These are phyloP conservation scores for Petrophora chlorosata DNA, from an alignment of 2,888 invertebrate species.

Conservation along the genomic window DNA sequence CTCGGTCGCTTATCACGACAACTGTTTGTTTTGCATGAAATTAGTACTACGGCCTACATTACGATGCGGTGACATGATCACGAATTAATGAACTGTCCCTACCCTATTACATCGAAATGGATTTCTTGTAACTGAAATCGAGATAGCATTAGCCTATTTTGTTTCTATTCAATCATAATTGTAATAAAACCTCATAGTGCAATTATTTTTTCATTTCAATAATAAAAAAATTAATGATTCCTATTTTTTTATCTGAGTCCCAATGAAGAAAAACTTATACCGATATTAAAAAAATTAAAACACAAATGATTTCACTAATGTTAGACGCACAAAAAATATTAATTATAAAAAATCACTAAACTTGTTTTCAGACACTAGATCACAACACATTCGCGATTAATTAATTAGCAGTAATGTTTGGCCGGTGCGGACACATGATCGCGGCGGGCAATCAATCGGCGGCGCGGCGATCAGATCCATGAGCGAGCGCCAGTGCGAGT, in stretches of 20 bases:
- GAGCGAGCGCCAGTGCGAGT: conserved; percentile 30
- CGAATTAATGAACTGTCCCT: conserved; percentile 59
- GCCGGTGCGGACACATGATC: conserved; percentile 48
- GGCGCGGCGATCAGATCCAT: conserved; percentile 34
- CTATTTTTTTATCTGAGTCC: conserved; percentile 18
- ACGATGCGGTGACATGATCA: conserved; percentile 61
- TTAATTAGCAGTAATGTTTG: conserved; percentile 37
- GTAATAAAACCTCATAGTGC: too few relatives aligned
- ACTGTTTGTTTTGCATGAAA: conserved; percentile 75
- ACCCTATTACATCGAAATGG: conserved; percentile 43
- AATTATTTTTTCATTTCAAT: too few relatives aligned
- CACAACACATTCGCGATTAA: conserved; percentile 36
- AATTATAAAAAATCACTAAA: conserved; percentile 6
- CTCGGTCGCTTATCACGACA: conserved; percentile 62
- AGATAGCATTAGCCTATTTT: too few relatives aligned
- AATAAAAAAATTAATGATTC: background rate
- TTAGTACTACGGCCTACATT: conserved; percentile 65
- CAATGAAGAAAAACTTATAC: conserved; percentile 17
- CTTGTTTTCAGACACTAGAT: conserved; percentile 20
- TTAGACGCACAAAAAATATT: conserved; percentile 21
- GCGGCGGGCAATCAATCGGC: conserved; percentile 50
- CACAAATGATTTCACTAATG: conserved; percentile 16
- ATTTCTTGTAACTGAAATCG: too few relatives aligned
- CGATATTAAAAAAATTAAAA: conserved; percentile 13
- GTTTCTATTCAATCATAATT: too few relatives aligned